A percentile compares a stretch with the other conserved stretches of the same genome.
These are phyloP conservation scores for Scylla paramamosain DNA, from an alignment of 1,140 invertebrate species.

Conservation along the genomic window DNA sequence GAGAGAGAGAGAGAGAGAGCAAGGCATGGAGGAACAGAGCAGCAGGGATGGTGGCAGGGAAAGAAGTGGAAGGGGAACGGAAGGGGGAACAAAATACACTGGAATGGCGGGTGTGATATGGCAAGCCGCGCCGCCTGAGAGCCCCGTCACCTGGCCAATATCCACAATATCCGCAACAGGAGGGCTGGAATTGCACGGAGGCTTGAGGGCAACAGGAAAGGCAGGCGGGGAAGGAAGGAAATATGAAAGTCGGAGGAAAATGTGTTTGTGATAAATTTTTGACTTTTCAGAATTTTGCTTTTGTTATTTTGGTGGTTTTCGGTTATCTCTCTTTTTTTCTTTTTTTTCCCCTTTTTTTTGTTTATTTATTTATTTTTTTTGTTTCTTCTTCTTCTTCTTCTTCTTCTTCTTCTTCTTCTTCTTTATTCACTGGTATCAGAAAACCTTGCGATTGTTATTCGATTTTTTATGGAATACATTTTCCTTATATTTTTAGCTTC, in stretches of 20 bases:
- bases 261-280: neutral
- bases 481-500: too few relatives aligned
- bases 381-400: neutral
- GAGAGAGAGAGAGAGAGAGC: neutral
- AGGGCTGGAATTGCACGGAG: neutral
- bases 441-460: too few relatives aligned
- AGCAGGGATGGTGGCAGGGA: neutral
- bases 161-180: constrained; percentile 2
- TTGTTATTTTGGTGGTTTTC: too few relatives aligned
- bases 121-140: neutral
- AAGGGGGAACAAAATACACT: constrained; percentile 12
- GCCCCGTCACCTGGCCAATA: neutral
- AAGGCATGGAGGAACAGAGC: neutral
- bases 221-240: neutral
- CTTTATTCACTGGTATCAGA: neutral
- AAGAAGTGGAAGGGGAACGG: constrained; percentile 2
- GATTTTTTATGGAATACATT: too few relatives aligned
- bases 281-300: neutral
- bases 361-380: neutral
- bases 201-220: neutral
- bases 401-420: too few relatives aligned
- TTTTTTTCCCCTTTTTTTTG: too few relatives aligned
- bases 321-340: too few relatives aligned
- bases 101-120: neutral
- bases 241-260: neutral